These are phyloP conservation scores for Thunnus thynnus DNA, from an alignment of 2,113 vertebrate species.

Conservation along the genomic window DNA sequence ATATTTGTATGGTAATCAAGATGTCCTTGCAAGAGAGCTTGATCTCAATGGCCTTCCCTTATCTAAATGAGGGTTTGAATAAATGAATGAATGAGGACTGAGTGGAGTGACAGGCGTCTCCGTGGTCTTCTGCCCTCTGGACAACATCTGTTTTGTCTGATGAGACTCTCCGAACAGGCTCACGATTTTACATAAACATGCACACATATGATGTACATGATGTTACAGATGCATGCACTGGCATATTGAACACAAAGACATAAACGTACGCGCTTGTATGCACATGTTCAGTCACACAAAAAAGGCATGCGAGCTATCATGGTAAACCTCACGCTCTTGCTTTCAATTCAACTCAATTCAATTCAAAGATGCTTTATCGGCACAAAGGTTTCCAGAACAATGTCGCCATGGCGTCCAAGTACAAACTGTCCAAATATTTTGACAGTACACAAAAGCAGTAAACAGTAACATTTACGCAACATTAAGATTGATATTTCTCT, in stretches of 20 bases:
- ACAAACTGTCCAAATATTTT: no score
- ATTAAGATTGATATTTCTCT: no score
- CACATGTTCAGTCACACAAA: conserved; percentile 28
- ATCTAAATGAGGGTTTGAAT: no score
- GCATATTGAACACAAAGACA: conserved; percentile 18
- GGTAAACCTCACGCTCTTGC: neutral
- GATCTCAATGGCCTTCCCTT: no score
- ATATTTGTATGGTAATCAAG: no score
- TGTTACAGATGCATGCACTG: conserved; percentile 12
- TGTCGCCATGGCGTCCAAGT: no score
- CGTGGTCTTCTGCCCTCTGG: conserved; percentile 30
- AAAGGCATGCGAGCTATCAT: conserved; percentile 24
- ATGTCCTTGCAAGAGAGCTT: no score
- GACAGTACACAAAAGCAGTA: no score
- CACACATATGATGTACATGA: neutral
- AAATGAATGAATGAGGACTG: neutral
- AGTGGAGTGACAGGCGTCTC: conserved; percentile 28
- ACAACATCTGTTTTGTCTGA: conserved; percentile 45
- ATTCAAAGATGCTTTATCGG: no score
- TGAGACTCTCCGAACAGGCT: neutral
- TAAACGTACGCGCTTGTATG: neutral
- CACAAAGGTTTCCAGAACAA: no score
- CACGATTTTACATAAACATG: neutral
- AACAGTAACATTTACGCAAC: no score
- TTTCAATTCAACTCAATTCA: neutral